Base-by-base conservation (phyloP, 2,888 invertebrate species). In the Uropetala carovei region DNA sequence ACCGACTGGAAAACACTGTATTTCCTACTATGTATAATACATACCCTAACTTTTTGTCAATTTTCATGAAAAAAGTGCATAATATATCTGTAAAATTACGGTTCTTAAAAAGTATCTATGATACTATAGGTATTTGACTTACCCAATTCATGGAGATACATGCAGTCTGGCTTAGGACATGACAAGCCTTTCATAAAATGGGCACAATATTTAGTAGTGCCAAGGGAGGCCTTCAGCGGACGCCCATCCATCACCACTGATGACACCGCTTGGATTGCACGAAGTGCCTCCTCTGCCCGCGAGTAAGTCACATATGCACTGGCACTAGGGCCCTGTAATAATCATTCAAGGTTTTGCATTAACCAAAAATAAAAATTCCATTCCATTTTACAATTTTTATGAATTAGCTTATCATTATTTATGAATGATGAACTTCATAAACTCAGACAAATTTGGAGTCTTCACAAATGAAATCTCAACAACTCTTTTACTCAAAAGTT, bases 121-220 rank as follows among this genome's bases (percentile, higher is more conserved):
- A 43, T 27, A 93, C 43, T 18, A 14, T 3, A 43, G 43, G 5
- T 43, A 43, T 43, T 5, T 60, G n/a, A 94, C 95, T 95, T 94
- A 96, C 99, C 99, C 95, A 99, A 96, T 95, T 99, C 99, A 96
- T 99, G 99, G 94, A 99, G 97, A 96, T 99, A 99, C 99, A 99
- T 99, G 96, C 99, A 99, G 96, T 99, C 99, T 93, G 98, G 97
- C 96, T 99, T 99, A 92, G 99, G 99, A 96, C 99, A 99, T 94
- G 98, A 97, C 95, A 99, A 98, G 96, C 99, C 99, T 95, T 99
- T 98, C 97, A 99, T 98, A 95, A 99, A 99, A 96, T 99, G 99
- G 95, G 99, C 99, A 96, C 99, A 99, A 96, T 99, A 99, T 96
- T 99, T 99, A 94, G 99, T 99, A 94, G 99, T 99, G 93, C 99